Evolutionary conservation across 2,888 invertebrate genomes (phyloP), one percentile per base, ranked within the genome.

Genomic region (Brachynemurus nebulosus): DNA sequence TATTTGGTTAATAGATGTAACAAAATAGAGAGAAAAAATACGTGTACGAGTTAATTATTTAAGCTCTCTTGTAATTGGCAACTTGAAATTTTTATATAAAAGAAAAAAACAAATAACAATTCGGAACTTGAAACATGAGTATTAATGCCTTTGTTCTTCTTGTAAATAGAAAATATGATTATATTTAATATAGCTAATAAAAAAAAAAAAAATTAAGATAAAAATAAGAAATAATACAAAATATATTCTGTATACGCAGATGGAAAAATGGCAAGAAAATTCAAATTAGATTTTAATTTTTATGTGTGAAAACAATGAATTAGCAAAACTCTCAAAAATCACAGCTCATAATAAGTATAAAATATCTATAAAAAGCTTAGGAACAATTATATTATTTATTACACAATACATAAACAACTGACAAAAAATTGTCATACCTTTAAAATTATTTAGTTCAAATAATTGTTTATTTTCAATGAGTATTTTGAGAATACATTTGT

Each of bases 121-220:
- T n/a, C n/a, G n/a, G n/a, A n/a, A n/a, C n/a, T n/a, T n/a, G n/a
- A n/a, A n/a, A n/a, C n/a, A n/a, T n/a, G n/a, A n/a, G n/a, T n/a
- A n/a, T n/a, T n/a, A n/a, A n/a, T n/a, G n/a, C n/a, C n/a, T n/a
- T n/a, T n/a, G n/a, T n/a, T n/a, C n/a, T n/a, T n/a, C n/a, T n/a
- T n/a, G n/a, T n/a, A n/a, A n/a, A n/a, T n/a, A n/a, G n/a, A n/a
- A n/a, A n/a, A n/a, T n/a, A n/a, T n/a, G n/a, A n/a, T n/a, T n/a
- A n/a, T n/a, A n/a, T n/a, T n/a, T n/a, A n/a, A n/a, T n/a, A 65
- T 64, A 65, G 65, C 65, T 64, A 64, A 56, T 58, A 33, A 58
- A 55, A 55, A 59, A 23, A 40, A 40, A 58, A 58, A 55, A 51
- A 16, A 19, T 42, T 42, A 42, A 35, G 42, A 42, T 35, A 34